Percentiles rank a stretch among this genome's conserved stretches.
Evolutionary conservation across 2,113 vertebrate genomes (phyloP).

Genomic region (Deroptyus accipitrinus): DNA sequence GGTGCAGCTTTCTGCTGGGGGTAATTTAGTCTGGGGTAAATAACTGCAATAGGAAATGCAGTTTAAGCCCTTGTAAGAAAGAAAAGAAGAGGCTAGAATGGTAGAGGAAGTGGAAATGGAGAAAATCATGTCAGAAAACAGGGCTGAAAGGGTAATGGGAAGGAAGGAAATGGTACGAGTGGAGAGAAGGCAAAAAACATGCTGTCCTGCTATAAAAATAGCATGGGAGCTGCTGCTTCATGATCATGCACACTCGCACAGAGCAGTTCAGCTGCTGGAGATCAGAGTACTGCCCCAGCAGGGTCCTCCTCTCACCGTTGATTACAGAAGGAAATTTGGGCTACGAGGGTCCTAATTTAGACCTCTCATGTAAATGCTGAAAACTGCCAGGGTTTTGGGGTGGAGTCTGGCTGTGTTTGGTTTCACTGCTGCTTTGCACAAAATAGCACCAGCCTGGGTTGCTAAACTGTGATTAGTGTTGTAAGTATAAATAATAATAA

Average conservation of each 20-base stretch:
- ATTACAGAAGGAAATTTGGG: background rate
- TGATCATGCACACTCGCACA: background rate
- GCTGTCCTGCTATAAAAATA: background rate
- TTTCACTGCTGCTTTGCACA: background rate
- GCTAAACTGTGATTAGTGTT: background rate
- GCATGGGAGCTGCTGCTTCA: background rate
- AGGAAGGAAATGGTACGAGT: rapidly evolving
- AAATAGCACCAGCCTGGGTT: background rate
- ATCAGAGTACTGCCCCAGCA: background rate
- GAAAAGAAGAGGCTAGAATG: background rate
- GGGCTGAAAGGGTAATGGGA: rapidly evolving
- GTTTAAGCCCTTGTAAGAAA: background rate
- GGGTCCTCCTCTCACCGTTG: conserved; percentile 1
- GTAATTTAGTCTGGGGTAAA: background rate
- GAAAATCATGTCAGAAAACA: background rate
- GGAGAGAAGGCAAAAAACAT: background rate
- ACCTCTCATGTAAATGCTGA: background rate
- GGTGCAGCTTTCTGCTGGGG: background rate
- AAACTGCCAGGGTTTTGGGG: background rate
- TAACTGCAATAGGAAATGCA: background rate
- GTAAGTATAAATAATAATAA: background rate
- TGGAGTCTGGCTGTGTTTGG: background rate
- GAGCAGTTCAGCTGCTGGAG: background rate
- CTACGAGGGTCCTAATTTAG: background rate
- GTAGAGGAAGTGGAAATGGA: background rate